Evolutionary conservation across 2,113 vertebrate genomes (phyloP), one percentile per base, ranked within the genome.

Genomic region (Trogon surrucura): DNA sequence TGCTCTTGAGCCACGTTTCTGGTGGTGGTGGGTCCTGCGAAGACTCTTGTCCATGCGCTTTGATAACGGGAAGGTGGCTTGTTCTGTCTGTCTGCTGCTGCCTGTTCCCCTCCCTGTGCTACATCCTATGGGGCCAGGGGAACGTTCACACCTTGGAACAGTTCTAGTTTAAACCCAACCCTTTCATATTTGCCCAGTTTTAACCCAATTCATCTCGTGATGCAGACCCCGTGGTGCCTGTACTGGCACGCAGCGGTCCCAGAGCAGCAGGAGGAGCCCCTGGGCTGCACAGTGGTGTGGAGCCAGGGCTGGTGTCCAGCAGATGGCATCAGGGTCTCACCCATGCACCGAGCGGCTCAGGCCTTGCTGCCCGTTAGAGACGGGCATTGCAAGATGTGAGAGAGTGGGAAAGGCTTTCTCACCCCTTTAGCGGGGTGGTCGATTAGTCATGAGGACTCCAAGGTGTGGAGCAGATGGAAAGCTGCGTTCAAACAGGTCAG

Each of bases 1-100:
- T 11, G 53, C 9, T 80, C 47, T 32, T 0, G 0, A 34, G 22
- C 25, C 5, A 0, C 0, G 0, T 58, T 80, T n/a, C 16, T 67
- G 57, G 57, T 1, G 2, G 10, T 1, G 25, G 9, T 41, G 70
- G 30, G 70, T 47, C 41, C 50, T 36, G 13, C 2, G 0, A 23
- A 65, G 27, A 34, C 20, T 64, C 20, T 17, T 34, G 13, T 30
- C 32, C 3, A 0, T 44, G 9, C 2, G 0, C 12, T 30, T 57
- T 16, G 5, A 0, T 36, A 41, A 9, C 41, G 41, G 41, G 45
- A 47, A 47, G 45, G 45, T 18, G 45, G 45, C 45, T 41, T 41
- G 45, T 47, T 47, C 45, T 47, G 45, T 16, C 45, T 18, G 45
- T 47, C 15, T 18, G 14, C 36, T 30, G 20, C 85, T 82, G 70